Evolutionary conservation across 2,888 invertebrate species (phyloP), one percentile per base, ranked within the genome.

Genomic region (Nymphalis urticae): DNA sequence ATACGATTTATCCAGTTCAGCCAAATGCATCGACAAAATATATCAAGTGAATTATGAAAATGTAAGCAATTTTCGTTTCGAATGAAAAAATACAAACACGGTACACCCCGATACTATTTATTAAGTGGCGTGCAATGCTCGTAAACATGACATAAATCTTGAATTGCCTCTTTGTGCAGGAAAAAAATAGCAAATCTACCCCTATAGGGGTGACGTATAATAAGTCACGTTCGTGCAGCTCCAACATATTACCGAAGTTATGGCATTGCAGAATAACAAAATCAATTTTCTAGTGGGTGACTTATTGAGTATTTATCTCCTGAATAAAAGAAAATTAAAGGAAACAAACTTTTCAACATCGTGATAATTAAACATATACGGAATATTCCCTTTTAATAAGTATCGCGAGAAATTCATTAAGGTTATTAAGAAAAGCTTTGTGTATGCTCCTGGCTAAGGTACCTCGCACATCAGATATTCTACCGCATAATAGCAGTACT

Each of bases 1-100:
- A 83, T 81, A 83, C 86, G 85, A 89, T 87, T 84, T 85, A 89
- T 87, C 82, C 83, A 81, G 79, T 75, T 73, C 77, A 72, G 70
- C 80, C 82, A 77, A 79, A 81, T 79, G 80, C 75, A 80, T 77
- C 78, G 74, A 79, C 77, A 76, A 77, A 80, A 79, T 76, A 80
- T 77, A 75, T 60, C 50, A 72, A 72, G 75, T 85, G 80, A 86
- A 80, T 84, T 84, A 86, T 84, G 81, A 83, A 79, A 80, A 80
- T 77, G 80, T 80, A 80, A 79, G 77, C 77, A 77, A 73, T 70
- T 69, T 72, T 59, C 60, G 64, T 66, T 54, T 64, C 47, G 64
- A 62, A 56, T 64, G 50, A 65, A 64, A 65, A 51, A 59, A 48
- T 58, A 64, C 48, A 10, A 21, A 64, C n/a, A 51, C 47, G n/a